Evolutionary conservation across 2,113 vertebrate genomes (phyloP).

Genomic region (Clinocottus analis): DNA sequence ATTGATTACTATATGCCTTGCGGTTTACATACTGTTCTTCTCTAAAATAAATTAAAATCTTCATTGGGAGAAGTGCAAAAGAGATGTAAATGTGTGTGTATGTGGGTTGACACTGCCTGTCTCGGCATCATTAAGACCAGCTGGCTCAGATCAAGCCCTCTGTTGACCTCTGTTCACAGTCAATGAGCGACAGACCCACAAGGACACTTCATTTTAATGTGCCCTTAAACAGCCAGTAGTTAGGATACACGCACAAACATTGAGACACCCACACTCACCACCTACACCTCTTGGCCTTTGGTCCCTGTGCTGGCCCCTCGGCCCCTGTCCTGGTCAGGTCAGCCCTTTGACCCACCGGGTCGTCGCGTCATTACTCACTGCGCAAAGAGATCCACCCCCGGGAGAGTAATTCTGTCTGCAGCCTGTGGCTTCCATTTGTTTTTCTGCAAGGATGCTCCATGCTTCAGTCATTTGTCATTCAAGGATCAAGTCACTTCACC

Average conservation of each 20-base stretch:
- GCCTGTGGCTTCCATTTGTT: conserved; percentile 26
- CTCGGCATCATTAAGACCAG: conserved; percentile 59
- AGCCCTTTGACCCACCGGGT: conserved; percentile 67
- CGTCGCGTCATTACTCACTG: conserved; percentile 71
- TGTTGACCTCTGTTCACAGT: conserved; percentile 53
- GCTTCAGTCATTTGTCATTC: background rate
- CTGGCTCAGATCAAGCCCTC: conserved; percentile 57
- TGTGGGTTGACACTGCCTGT: conserved; percentile 31
- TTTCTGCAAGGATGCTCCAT: background rate
- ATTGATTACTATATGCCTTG: background rate
- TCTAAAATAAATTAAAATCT: too few relatives aligned
- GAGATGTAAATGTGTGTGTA: conserved; percentile 47
- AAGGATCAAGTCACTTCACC: background rate
- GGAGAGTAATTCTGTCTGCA: conserved; percentile 33
- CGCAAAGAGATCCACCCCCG: conserved; percentile 58
- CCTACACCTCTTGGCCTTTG: conserved; percentile 58
- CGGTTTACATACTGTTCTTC: background rate
- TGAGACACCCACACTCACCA: conserved; percentile 59
- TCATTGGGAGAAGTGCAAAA: conserved; percentile 2
- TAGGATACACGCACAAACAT: conserved; percentile 50
- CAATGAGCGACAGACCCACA: conserved; percentile 48
- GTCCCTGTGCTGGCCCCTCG: conserved; percentile 43
- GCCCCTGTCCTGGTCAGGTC: conserved; percentile 62
- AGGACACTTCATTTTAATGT: conserved; percentile 58
- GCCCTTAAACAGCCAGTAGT: conserved; percentile 64